Conservation (phyloP, 1,140 invertebrate genomes). For the Meteorus sp. region DNA sequence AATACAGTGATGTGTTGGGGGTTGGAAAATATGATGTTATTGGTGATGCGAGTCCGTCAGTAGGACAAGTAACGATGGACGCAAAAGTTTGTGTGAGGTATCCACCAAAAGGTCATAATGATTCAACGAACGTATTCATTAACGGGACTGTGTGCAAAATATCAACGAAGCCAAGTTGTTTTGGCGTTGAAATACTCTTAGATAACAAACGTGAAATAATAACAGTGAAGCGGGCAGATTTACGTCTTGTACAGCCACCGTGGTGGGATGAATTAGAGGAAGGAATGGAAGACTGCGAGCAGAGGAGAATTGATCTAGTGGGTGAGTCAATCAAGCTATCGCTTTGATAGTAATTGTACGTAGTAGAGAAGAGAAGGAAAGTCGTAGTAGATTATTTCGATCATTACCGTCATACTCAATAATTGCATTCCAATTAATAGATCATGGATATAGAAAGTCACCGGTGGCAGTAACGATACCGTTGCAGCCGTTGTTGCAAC, state of each 20-base stretch:
- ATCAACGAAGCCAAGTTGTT: slow-evolving; percentile 71
- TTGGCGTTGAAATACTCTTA: slow-evolving; percentile 72
- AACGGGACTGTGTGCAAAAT: slow-evolving; percentile 82
- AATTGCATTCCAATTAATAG: slow-evolving; percentile 33
- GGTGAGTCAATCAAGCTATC: slow-evolving; percentile 33
- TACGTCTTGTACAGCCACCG: slow-evolving; percentile 87
- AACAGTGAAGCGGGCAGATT: slow-evolving; percentile 80
- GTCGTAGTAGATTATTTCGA: slow-evolving; percentile 6
- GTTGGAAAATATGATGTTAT: slow-evolving; percentile 85
- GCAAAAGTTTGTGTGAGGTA: slow-evolving; percentile 68
- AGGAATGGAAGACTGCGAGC: slow-evolving; percentile 47
- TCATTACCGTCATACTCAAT: too few species aligned
- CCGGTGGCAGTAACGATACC: slow-evolving; percentile 47
- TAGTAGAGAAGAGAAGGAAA: neutral
- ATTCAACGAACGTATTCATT: slow-evolving; percentile 69
- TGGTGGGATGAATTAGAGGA: slow-evolving; percentile 94
- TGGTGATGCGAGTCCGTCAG: slow-evolving; percentile 87
- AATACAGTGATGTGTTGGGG: slow-evolving; percentile 74
- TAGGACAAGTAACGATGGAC: slow-evolving; percentile 71
- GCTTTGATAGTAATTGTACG: neutral
- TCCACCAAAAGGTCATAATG: slow-evolving; percentile 53
- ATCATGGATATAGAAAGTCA: slow-evolving; percentile 52
- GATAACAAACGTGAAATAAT: slow-evolving; percentile 55
- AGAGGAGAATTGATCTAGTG: slow-evolving; percentile 40
- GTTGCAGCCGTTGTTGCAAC: slow-evolving; percentile 46